Conservation (phyloP, 2,888 invertebrate genomes). For the Agonopterix subpropinquella region DNA sequence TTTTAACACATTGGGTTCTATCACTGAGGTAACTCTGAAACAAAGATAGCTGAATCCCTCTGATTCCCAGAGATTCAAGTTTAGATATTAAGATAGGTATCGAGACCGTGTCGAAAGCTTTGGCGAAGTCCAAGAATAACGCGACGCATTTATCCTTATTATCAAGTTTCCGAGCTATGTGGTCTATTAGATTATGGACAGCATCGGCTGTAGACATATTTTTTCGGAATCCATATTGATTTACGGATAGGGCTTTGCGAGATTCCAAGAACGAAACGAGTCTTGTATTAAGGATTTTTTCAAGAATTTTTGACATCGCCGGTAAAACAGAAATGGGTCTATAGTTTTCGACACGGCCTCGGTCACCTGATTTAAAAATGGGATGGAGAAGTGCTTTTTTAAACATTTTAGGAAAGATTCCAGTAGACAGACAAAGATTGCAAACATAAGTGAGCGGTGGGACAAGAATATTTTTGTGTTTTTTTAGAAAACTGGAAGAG, state of each 20-base stretch:
- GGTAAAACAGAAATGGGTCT: conserved; percentile 4
- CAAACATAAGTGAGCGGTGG: neutral
- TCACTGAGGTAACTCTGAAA: neutral
- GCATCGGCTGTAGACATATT: conserved; percentile 6
- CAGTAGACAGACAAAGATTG: neutral
- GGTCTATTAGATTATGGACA: conserved; percentile 4
- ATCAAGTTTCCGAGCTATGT: conserved; percentile 1
- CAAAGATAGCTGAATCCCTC: neutral
- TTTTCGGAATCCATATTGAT: conserved; percentile 5
- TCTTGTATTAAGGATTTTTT: neutral
- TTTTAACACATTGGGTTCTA: neutral
- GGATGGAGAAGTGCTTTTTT: conserved; percentile 3
- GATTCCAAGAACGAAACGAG: neutral
- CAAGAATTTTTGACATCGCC: conserved; percentile 1
- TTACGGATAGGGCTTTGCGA: neutral
- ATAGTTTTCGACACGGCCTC: conserved; percentile 2
- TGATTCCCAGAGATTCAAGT: neutral
- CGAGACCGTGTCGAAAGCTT: neutral
- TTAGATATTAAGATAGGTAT: neutral
- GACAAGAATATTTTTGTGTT: neutral
- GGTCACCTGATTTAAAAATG: conserved; percentile 3
- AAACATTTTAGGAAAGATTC: conserved; percentile 1
- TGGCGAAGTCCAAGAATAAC: neutral
- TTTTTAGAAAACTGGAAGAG: neutral
- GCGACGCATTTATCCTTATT: conserved; percentile 1